Conservation (phyloP, 2,797 vertebrate genomes). For the Cynopterus sphinx region DNA sequence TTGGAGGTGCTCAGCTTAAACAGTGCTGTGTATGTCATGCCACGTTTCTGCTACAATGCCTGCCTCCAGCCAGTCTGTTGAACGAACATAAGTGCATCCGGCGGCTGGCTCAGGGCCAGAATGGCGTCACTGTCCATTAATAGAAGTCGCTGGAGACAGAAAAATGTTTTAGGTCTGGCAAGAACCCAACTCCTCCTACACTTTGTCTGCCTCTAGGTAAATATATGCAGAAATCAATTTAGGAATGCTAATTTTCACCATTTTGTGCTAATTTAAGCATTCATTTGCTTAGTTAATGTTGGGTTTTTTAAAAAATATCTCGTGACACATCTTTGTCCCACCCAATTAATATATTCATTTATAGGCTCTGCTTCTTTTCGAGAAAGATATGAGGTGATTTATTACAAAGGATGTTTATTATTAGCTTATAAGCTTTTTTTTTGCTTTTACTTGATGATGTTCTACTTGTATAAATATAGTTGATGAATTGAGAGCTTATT, state of each 20-base stretch:
- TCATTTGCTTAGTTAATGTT: slow-evolving; percentile 48
- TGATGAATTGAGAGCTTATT: background rate
- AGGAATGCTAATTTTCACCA: slow-evolving; percentile 65
- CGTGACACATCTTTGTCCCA: slow-evolving; percentile 35
- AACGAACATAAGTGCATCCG: slow-evolving; percentile 47
- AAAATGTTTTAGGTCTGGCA: slow-evolving; percentile 74
- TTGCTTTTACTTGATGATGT: background rate
- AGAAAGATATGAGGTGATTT: background rate
- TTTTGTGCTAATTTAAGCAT: slow-evolving; percentile 57
- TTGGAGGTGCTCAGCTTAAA: background rate
- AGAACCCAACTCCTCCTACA: slow-evolving; percentile 38
- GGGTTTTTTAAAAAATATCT: background rate
- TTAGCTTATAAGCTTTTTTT: background rate
- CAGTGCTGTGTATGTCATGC: background rate
- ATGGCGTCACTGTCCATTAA: slow-evolving; percentile 78
- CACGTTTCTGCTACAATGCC: background rate
- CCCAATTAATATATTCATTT: background rate
- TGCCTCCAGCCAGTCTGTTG: slow-evolving; percentile 42
- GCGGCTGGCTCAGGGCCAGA: slow-evolving; percentile 65
- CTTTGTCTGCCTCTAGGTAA: slow-evolving; percentile 40
- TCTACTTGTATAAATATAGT: background rate
- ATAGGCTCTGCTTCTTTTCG: background rate
- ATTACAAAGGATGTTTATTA: slow-evolving; percentile 29
- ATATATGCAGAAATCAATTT: slow-evolving; percentile 68
- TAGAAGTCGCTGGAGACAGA: slow-evolving; percentile 75